phyloP scores from a whole-genome alignment of 1,140 invertebrate species.

The Drosophila nigromelanica region DNA sequence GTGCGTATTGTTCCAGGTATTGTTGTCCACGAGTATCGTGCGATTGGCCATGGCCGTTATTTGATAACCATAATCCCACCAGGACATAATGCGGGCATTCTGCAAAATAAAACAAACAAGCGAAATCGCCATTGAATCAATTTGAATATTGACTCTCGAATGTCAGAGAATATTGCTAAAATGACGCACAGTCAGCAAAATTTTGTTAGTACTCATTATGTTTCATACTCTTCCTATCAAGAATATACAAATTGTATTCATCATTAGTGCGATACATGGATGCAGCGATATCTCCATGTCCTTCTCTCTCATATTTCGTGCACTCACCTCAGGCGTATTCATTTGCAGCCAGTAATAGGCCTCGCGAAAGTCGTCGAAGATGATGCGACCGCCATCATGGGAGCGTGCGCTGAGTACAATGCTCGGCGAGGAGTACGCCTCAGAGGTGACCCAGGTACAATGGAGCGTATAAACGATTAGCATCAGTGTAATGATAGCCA shows the following conservation, averaged over 20 bases:
- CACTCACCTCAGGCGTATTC: conserved; percentile 94
- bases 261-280: conserved; percentile 33
- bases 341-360: conserved; percentile 99
- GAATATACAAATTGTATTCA: conserved; percentile 66
- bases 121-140: not conserved
- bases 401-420: conserved; percentile 98
- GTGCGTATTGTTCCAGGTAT: conserved; percentile 99
- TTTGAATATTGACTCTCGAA: not conserved
- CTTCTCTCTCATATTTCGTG: not conserved
- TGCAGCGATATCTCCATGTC: too few species aligned
- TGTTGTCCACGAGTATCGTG: conserved; percentile 99
- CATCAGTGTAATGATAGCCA: conserved; percentile 92
- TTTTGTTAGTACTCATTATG: conserved; percentile 78
- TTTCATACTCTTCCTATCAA: conserved; percentile 81
- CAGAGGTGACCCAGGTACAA: conserved; percentile 99
- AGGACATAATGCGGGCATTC: conserved; percentile 98
- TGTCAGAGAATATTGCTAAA: not conserved
- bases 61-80: conserved; percentile 99
- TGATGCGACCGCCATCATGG: conserved; percentile 96
- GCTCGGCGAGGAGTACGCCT: conserved; percentile 98
- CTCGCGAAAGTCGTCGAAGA: conserved; percentile 98
- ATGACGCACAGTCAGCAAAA: conserved; percentile 41
- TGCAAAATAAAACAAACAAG: conserved; percentile 67
- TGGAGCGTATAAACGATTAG: conserved; percentile 97
- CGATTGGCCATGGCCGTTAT: conserved; percentile 99